Evolutionary conservation across 1,140 invertebrate genomes (phyloP), one percentile per base, ranked within the genome.

Genomic region (Sarcophaga peregrina): DNA sequence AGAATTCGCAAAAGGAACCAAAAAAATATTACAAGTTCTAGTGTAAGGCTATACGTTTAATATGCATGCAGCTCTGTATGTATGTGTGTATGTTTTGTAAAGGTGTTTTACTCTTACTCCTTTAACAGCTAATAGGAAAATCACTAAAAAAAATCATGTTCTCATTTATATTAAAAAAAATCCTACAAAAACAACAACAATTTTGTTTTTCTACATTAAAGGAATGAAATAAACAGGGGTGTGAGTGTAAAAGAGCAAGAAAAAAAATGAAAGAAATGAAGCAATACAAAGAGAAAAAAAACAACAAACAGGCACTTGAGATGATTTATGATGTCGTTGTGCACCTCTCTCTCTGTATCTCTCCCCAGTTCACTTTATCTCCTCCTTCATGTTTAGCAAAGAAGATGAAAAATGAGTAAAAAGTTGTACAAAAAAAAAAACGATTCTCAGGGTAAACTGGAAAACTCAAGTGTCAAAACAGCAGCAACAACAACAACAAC

Each of bases 381-480:
- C 25, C 25, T 37, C 25, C 25, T 37, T 37, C 25, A 37, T 37
- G 25, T 37, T 37, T 37, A 37, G 47, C 47, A 5, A n/a, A 52
- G 6, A 52, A 78, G 75, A 50, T 25, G 62, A 52, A 11, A 17
- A 78, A 47, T 78, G 48, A 50, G 47, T 20, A 72, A 10, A 15
- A 68, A 68, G 58, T 15, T 37, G 4, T 37, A 37, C 58, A 25
- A 48, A 8, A 37, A 20, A 25, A 72, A 72, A 78, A 76, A 13
- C 37, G 54, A 58, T 58, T 68, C 62, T 68, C 20, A 68, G 17
- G 47, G 75, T 47, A 78, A 78, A 78, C 17, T 52, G 75, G 48
- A 78, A 78, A 78, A 78, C 75, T 78, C 75, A 78, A 78, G 75
- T 78, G 75, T 78, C 75, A 78, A 78, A 78, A 78, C 47, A 78